Percentiles rank a stretch among this genome's conserved stretches.
Evolutionary conservation across 2,888 invertebrate genomes (phyloP).

Genomic region (Pecten maximus): DNA sequence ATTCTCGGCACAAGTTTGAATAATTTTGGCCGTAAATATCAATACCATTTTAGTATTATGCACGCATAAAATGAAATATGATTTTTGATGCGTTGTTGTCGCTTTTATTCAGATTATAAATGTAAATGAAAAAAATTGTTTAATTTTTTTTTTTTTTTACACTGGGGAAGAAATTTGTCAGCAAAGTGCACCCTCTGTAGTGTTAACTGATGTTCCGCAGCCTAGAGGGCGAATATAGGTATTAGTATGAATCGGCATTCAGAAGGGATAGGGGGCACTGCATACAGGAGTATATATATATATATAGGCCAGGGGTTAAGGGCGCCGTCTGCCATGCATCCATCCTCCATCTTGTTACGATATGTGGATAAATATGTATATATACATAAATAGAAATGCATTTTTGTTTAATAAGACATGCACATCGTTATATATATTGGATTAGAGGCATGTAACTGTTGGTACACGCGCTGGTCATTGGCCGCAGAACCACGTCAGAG

Average conservation of each 20-base stretch:
- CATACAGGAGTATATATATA: slow-evolving; percentile 41
- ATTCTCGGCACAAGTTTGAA: no score
- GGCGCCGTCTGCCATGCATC: slow-evolving; percentile 59
- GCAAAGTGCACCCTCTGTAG: background rate
- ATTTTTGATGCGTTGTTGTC: no score
- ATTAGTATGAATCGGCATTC: background rate
- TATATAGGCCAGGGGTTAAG: slow-evolving; percentile 52
- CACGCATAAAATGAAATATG: no score
- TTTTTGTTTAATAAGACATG: slow-evolving; percentile 28
- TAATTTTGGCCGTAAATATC: no score
- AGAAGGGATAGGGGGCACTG: slow-evolving; percentile 34
- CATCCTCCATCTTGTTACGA: slow-evolving; percentile 54
- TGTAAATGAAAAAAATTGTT: no score
- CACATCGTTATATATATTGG: slow-evolving; percentile 23
- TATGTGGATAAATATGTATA: slow-evolving; percentile 42
- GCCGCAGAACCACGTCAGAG: background rate
- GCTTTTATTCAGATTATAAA: no score
- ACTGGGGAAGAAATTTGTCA: no score
- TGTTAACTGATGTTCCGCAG: background rate
- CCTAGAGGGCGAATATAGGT: background rate
- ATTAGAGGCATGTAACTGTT: slow-evolving; percentile 3
- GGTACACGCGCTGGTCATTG: background rate
- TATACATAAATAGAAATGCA: slow-evolving; percentile 36
- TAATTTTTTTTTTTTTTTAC: no score
- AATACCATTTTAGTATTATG: no score